A percentile compares a stretch with the other conserved stretches of the same genome.
Conservation (phyloP, 2,113 vertebrate species). For the Antechinus stuartii region DNA sequence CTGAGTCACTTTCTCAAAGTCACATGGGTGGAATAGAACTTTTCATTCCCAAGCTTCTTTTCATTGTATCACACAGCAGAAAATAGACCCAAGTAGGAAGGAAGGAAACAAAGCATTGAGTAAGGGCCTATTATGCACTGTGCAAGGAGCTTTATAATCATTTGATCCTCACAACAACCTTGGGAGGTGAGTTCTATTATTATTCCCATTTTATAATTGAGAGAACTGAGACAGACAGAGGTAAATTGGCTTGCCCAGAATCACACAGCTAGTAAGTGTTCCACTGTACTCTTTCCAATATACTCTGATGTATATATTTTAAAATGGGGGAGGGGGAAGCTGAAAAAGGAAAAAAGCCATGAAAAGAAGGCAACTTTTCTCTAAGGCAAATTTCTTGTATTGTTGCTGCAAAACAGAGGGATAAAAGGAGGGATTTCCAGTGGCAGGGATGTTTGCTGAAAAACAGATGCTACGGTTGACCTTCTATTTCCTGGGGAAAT, state of each 20-base stretch:
- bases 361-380: background rate
- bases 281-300: background rate
- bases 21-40: background rate
- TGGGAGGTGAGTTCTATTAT: background rate
- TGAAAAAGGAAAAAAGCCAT: background rate
- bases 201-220: background rate
- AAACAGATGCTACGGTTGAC: background rate
- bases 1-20: background rate
- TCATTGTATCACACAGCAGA: background rate
- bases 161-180: background rate
- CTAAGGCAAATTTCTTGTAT: background rate
- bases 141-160: background rate
- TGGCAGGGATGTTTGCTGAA: background rate
- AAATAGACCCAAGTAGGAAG: background rate
- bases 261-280: background rate
- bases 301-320: background rate
- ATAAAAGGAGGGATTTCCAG: background rate
- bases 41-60: background rate
- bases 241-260: background rate
- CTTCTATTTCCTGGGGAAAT: constrained; percentile 5
- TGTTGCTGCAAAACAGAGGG: background rate
- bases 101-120: background rate
- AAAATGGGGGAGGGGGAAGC: background rate
- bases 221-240: background rate
- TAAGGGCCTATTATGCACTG: background rate